Evolutionary conservation across 2,888 invertebrate genomes (phyloP).

Genomic region (Rapana venosa): DNA sequence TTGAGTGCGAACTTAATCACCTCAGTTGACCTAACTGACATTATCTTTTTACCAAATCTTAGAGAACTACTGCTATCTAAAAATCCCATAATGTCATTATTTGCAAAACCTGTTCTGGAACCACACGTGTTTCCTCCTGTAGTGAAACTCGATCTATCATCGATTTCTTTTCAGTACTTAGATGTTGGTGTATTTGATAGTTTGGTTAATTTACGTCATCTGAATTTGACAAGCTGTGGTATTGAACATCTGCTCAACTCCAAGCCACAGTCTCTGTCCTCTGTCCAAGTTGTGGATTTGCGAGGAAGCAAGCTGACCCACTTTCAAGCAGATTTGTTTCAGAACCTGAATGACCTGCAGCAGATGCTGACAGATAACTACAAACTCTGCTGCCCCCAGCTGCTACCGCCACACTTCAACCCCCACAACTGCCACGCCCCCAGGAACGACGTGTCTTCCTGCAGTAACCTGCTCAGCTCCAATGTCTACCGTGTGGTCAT

Average conservation of each 20-base stretch:
- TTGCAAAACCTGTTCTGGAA: neutral
- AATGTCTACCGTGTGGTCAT: constrained; percentile 53
- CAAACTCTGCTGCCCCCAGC: constrained; percentile 44
- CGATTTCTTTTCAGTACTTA: neutral
- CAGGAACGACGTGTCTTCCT: constrained; percentile 38
- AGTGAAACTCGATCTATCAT: neutral
- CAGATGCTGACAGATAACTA: constrained; percentile 30
- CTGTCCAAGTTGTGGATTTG: neutral
- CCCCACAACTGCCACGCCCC: constrained; percentile 38
- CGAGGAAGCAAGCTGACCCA: neutral
- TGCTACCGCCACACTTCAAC: neutral
- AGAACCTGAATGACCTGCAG: neutral
- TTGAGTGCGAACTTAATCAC: constrained; percentile 32
- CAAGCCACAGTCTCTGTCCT: neutral
- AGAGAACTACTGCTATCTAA: neutral
- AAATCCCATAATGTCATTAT: neutral
- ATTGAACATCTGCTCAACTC: neutral
- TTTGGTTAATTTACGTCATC: neutral
- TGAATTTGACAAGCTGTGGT: neutral
- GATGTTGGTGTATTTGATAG: neutral
- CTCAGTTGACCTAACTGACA: neutral
- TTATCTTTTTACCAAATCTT: neutral
- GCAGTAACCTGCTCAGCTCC: constrained; percentile 43
- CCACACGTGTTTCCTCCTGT: neutral
- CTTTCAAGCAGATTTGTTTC: constrained; percentile 7